A percentile compares a stretch with the other conserved stretches of the same genome.
Evolutionary conservation across 37 sponge, comb jelly and placozoan genomes (phyloP).

Genomic region (Chondrosia reniformis): DNA sequence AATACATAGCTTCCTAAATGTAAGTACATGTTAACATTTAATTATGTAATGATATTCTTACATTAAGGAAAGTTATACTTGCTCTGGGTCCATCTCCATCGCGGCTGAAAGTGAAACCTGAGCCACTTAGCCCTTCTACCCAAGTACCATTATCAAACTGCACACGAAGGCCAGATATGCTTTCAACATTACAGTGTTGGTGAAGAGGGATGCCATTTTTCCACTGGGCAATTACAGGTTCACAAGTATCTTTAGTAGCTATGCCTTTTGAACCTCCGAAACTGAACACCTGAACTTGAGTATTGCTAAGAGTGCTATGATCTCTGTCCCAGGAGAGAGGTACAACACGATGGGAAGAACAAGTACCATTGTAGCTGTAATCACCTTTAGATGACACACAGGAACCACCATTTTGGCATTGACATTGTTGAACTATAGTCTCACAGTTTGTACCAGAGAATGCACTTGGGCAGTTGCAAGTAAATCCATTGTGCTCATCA

Average conservation of each 20-base stretch:
- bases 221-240: slow-evolving; percentile 26
- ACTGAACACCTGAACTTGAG: neutral
- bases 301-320: neutral
- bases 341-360: slow-evolving; percentile 17
- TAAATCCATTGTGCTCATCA: neutral
- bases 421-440: slow-evolving; percentile 24
- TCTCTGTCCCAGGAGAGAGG: slow-evolving; percentile 20
- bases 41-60: neutral
- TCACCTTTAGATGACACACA: slow-evolving; percentile 14
- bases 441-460: slow-evolving; percentile 18
- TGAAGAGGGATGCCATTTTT: slow-evolving; percentile 18
- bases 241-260: slow-evolving; percentile 1
- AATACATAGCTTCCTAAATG: neutral
- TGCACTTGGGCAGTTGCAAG: neutral
- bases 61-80: slow-evolving; percentile 10
- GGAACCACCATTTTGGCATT: slow-evolving; percentile 23
- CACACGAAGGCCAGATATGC: neutral
- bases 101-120: neutral
- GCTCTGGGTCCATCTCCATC: slow-evolving; percentile 15
- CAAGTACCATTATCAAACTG: neutral
- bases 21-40: neutral
- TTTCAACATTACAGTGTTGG: slow-evolving; percentile 1
- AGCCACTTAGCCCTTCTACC: neutral
- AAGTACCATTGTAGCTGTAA: neutral
- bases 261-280: slow-evolving; percentile 12